Evolutionary conservation across 2,797 vertebrate species (phyloP).

Genomic region (Cheirogaleus major): DNA sequence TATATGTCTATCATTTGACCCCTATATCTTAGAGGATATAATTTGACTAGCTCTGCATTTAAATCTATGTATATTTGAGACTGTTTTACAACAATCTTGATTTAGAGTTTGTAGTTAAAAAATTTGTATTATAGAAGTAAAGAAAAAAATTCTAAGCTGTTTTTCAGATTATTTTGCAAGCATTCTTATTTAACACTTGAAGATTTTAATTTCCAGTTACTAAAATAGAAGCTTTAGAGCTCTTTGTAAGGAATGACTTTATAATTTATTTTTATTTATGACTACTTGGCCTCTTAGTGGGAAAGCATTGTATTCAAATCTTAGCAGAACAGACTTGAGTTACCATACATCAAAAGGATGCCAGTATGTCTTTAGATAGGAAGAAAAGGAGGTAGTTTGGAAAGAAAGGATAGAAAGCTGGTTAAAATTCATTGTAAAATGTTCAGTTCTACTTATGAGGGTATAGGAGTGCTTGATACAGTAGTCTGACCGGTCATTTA

Average conservation of each 20-base stretch:
- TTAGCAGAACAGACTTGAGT: slow-evolving; percentile 9
- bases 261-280: slow-evolving; percentile 14
- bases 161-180: slow-evolving; percentile 34
- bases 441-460: not conserved
- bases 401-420: not conserved
- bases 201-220: slow-evolving; percentile 21
- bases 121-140: not conserved
- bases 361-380: not conserved
- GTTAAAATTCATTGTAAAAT: slow-evolving; percentile 41
- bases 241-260: not conserved
- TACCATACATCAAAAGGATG: not conserved
- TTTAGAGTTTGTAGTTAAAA: not conserved
- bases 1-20: slow-evolving; percentile 11
- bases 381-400: not conserved
- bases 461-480: not conserved
- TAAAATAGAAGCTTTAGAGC: not conserved
- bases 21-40: not conserved
- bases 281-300: not conserved
- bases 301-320: not conserved
- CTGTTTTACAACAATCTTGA: not conserved
- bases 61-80: slow-evolving; percentile 26
- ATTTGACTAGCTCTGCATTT: slow-evolving; percentile 32
- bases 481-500: not conserved
- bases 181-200: slow-evolving; percentile 33
- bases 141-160: not conserved